Percentiles rank a stretch among this genome's conserved stretches.
phyloP scores from a whole-genome alignment of 2,888 invertebrate species.

The Dolomedes plantarius region DNA sequence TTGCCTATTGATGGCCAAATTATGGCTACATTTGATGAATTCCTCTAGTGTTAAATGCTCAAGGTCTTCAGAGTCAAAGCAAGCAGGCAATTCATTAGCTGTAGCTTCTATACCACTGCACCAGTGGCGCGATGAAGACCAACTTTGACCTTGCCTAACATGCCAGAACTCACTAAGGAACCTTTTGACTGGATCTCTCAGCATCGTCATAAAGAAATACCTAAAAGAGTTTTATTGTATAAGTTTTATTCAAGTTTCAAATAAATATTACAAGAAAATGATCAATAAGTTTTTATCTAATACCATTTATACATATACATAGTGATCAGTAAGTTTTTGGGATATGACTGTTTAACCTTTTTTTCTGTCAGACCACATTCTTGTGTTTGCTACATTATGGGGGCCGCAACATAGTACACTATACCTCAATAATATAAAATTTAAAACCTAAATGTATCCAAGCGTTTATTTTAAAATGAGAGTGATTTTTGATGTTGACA shows the following conservation, averaged over 20 bases:
- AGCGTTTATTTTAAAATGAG: no score
- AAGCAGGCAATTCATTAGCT: conserved; percentile 77
- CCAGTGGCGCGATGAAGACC: conserved; percentile 86
- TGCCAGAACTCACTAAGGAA: conserved; percentile 98
- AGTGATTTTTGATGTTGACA: no score
- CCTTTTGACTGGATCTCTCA: conserved; percentile 93
- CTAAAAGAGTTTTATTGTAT: conserved; percentile 79
- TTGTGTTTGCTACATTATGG: no score
- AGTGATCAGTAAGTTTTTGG: no score
- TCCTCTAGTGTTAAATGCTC: conserved; percentile 91
- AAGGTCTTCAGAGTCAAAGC: conserved; percentile 84
- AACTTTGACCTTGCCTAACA: conserved; percentile 92
- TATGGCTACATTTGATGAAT: conserved; percentile 93
- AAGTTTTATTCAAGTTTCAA: neutral
- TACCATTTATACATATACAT: no score
- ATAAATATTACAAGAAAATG: no score
- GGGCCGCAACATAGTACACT: no score
- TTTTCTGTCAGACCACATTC: no score
- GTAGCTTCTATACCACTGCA: conserved; percentile 82
- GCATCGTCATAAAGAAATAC: conserved; percentile 96
- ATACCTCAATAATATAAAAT: no score
- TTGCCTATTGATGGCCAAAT: conserved; percentile 96
- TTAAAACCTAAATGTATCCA: no score
- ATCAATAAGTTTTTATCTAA: no score
- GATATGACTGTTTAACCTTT: no score